Evolutionary conservation across 2,113 vertebrate species (phyloP).

Genomic region (Phainopepla nitens): DNA sequence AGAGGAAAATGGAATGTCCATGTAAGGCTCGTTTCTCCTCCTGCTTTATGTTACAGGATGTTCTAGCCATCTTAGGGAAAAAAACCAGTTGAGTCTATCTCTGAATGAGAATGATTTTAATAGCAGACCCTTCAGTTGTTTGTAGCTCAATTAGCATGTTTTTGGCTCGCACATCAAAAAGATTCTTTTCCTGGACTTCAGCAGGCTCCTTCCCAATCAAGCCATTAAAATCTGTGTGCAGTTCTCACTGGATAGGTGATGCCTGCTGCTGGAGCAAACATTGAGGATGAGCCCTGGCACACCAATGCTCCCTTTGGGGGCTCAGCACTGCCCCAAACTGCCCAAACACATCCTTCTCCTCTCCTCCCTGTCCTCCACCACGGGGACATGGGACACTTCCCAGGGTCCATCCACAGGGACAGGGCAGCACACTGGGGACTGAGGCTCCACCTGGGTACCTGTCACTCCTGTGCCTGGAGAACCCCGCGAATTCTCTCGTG

Average conservation of each 20-base stretch:
- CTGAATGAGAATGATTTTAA: neutral
- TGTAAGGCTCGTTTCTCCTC: slow-evolving; percentile 39
- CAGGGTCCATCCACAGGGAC: neutral
- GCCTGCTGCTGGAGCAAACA: neutral
- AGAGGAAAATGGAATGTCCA: slow-evolving; percentile 18
- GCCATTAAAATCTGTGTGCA: neutral
- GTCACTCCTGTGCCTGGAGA: neutral
- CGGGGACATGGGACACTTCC: neutral
- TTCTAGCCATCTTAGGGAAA: slow-evolving; percentile 48
- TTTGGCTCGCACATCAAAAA: neutral
- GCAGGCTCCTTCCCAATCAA: neutral
- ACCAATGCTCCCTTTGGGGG: neutral
- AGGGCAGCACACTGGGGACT: fast-evolving
- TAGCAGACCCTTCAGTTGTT: neutral
- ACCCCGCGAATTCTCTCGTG: fast-evolving
- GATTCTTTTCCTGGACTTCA: neutral
- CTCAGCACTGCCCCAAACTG: neutral
- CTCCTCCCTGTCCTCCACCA: neutral
- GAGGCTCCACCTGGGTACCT: neutral
- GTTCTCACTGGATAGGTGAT: neutral
- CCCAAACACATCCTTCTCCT: neutral
- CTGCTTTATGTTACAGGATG: slow-evolving; percentile 18
- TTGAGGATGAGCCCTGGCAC: neutral
- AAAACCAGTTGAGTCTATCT: neutral
- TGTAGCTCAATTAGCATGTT: neutral